Evolutionary conservation across 2,113 vertebrate species (phyloP), one percentile per base, ranked within the genome.

Genomic region (Sterrhoptilus dennistouni): DNA sequence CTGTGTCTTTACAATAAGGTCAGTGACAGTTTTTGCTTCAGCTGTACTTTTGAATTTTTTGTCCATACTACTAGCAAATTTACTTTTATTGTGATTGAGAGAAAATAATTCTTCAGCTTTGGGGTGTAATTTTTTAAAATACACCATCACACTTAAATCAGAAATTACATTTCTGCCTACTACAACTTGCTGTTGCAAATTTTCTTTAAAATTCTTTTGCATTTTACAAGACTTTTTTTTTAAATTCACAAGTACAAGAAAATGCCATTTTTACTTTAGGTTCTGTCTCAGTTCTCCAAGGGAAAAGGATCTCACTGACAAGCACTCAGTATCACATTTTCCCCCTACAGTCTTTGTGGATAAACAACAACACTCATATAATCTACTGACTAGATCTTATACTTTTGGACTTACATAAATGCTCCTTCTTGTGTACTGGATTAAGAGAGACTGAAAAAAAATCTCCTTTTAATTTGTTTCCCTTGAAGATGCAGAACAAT

Each of bases 381-480:
- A 96, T 94, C 93, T 71, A 64, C 56, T 44, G 47, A 89, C 44
- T 71, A 64, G 68, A 93, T 94, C 88, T 90, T 92, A 53, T 9
- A 59, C 52, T 93, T 89, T 31, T 60, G 85, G 50, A 93, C 78
- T 56, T 75, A 91, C 90, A 90, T 87, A 90, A 96, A 93, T 90
- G 88, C 23, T 93, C 29, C n/a, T 95, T 83, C 63, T 95, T 96
- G 71, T 90, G 22, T 77, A 90, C 52, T 33, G 75, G 84, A 81
- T 78, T 96, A 94, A 84, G n/a, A 81, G 14, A 71, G 31, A 77
- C 47, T 59, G 44, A 45, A 68, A 84, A 79, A 75, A 69, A 17
- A 35, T 36, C 66, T 94, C 36, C 14, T 95, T 77, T 93, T 91
- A 75, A 86, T 69, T 83, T 5, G 1, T 64, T 79, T 89, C 80